Evolutionary conservation across 2,888 invertebrate genomes (phyloP).

Genomic region (Monoplex corrugatus): DNA sequence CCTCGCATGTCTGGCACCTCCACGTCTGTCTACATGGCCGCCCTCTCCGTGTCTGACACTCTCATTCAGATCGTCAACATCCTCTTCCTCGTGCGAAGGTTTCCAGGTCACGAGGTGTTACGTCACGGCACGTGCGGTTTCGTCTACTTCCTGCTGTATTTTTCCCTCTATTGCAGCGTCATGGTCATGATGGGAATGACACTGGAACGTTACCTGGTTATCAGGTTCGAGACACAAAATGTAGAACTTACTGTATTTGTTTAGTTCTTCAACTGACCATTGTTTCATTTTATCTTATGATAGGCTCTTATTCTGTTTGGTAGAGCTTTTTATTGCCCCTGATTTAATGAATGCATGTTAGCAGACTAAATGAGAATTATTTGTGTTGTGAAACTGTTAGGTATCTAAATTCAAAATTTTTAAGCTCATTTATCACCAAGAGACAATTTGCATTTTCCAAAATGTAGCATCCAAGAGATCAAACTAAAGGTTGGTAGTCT

Average conservation of each 20-base stretch:
- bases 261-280: neutral
- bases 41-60: constrained; percentile 50
- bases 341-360: too few species aligned
- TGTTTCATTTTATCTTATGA: too few species aligned
- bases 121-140: constrained; percentile 48
- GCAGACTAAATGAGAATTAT: too few species aligned
- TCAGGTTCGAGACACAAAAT: constrained; percentile 23
- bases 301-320: too few species aligned
- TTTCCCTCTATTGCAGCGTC: constrained; percentile 51
- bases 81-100: constrained; percentile 52
- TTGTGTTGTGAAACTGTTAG: too few species aligned
- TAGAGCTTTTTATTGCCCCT: too few species aligned
- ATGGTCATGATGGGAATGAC: constrained; percentile 53
- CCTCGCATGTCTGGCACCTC: constrained; percentile 41
- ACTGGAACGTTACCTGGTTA: constrained; percentile 52
- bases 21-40: constrained; percentile 54
- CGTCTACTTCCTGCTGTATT: constrained; percentile 49
- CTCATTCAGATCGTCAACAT: too few species aligned
- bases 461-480: too few species aligned
- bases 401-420: too few species aligned
- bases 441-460: too few species aligned
- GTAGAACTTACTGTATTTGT: neutral
- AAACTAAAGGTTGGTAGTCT: too few species aligned
- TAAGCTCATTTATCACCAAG: too few species aligned
- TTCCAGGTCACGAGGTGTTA: constrained; percentile 52